Evolutionary conservation across 1,140 invertebrate genomes (phyloP).

Genomic region (Drosophila pectinifera): DNA sequence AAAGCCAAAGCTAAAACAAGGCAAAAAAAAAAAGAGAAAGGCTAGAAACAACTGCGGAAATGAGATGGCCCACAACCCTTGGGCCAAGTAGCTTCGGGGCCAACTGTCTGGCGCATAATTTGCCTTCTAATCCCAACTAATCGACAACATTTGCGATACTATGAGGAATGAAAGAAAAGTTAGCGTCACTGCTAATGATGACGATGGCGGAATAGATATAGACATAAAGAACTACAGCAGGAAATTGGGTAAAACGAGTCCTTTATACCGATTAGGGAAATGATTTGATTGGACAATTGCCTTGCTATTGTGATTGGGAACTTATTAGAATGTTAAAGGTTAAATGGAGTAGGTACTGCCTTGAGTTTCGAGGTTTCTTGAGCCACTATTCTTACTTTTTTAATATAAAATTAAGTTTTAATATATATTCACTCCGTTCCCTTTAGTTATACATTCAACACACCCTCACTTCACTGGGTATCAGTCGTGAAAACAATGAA

Average conservation of each 20-base stretch:
- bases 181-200: constrained; percentile 72
- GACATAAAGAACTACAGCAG: constrained; percentile 25
- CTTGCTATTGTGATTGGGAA: no score
- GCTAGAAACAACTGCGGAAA: constrained; percentile 53
- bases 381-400: no score
- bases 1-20: constrained; percentile 3
- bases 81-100: constrained; percentile 20
- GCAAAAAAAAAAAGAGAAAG: constrained; percentile 18
- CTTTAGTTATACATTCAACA: background rate
- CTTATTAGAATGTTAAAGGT: background rate
- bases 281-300: constrained; percentile 5
- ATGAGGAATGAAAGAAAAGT: constrained; percentile 73
- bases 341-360: background rate
- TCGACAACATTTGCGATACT: constrained; percentile 79
- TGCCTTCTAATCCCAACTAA: constrained; percentile 80
- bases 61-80: constrained; percentile 46
- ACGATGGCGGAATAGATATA: constrained; percentile 67
- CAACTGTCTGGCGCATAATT: constrained; percentile 68
- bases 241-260: background rate
- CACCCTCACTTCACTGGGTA: background rate
- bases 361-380: no score
- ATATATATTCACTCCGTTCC: no score
- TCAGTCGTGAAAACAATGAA: constrained; percentile 52
- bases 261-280: constrained; percentile 27
- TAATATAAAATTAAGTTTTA: background rate